phyloP scores from a whole-genome alignment of 2,888 invertebrate species.

The Eupithecia pulchellata region DNA sequence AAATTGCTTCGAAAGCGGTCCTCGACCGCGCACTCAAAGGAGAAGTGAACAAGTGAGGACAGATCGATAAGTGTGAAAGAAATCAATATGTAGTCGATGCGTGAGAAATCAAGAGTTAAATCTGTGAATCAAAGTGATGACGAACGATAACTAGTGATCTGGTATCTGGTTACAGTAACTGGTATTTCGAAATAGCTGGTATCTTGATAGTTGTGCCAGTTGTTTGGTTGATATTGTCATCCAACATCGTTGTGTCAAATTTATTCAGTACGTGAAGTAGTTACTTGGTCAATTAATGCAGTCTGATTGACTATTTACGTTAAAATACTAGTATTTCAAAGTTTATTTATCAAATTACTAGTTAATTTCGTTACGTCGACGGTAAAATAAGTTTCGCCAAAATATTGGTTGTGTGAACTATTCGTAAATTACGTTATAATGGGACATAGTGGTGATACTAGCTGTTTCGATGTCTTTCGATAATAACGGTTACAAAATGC shows the following conservation, averaged over 20 bases:
- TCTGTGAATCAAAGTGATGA: not conserved
- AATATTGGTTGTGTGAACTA: slow-evolving; percentile 30
- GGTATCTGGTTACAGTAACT: slow-evolving; percentile 9
- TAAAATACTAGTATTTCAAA: not conserved
- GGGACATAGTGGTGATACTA: not conserved
- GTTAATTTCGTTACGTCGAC: slow-evolving; percentile 12
- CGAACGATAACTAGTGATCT: slow-evolving; percentile 6
- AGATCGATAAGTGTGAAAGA: not conserved
- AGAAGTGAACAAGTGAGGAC: slow-evolving; percentile 58
- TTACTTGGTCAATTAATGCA: not conserved
- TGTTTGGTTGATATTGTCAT: not conserved
- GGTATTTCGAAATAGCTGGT: not conserved
- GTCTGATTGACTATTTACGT: not conserved
- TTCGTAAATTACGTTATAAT: slow-evolving; percentile 20
- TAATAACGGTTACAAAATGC: not conserved
- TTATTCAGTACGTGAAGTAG: not conserved
- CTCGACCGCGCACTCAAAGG: slow-evolving; percentile 75
- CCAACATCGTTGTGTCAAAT: not conserved
- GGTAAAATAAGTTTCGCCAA: slow-evolving; percentile 34
- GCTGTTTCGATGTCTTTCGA: not conserved
- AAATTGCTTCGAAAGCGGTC: slow-evolving; percentile 75
- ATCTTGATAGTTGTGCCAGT: not conserved
- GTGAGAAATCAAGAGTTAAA: not conserved
- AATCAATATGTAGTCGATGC: slow-evolving; percentile 3
- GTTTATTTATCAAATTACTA: slow-evolving; percentile 14